Conservation (phyloP, 2,797 vertebrate species). For the Pseudochirops cupreus region DNA sequence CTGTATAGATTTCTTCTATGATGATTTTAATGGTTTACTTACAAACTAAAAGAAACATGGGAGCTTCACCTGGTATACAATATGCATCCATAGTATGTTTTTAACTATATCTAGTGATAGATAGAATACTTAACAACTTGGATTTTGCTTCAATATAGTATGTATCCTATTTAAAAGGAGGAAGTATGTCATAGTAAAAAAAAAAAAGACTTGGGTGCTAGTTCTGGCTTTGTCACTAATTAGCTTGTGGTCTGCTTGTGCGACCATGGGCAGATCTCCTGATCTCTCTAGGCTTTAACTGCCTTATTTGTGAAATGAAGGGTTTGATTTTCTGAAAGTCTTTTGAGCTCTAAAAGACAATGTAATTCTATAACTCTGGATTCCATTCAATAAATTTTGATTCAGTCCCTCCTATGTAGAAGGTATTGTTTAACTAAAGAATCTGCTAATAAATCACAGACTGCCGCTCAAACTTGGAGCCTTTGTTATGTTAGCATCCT, state of each 20-base stretch:
- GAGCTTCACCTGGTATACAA: neutral
- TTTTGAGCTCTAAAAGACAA: neutral
- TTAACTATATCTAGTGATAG: neutral
- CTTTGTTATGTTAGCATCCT: neutral
- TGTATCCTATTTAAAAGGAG: neutral
- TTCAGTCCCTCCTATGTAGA: neutral
- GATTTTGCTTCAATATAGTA: neutral
- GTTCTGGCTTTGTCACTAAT: neutral
- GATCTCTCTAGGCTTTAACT: neutral
- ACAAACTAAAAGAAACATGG: neutral
- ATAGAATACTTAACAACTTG: neutral
- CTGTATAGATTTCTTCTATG: neutral
- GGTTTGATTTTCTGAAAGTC: neutral
- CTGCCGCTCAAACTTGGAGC: neutral
- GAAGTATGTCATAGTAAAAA: neutral
- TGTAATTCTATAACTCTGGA: neutral
- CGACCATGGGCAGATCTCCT: neutral
- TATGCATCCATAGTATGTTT: neutral
- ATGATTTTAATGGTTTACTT: neutral
- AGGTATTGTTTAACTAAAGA: neutral
- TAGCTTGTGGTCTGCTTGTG: neutral
- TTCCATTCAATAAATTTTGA: neutral
- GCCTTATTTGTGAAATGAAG: neutral
- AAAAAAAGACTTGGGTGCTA: neutral
- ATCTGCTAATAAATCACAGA: neutral